phyloP scores from a whole-genome alignment of 2,797 vertebrate species.

The Ibycter americanus region DNA sequence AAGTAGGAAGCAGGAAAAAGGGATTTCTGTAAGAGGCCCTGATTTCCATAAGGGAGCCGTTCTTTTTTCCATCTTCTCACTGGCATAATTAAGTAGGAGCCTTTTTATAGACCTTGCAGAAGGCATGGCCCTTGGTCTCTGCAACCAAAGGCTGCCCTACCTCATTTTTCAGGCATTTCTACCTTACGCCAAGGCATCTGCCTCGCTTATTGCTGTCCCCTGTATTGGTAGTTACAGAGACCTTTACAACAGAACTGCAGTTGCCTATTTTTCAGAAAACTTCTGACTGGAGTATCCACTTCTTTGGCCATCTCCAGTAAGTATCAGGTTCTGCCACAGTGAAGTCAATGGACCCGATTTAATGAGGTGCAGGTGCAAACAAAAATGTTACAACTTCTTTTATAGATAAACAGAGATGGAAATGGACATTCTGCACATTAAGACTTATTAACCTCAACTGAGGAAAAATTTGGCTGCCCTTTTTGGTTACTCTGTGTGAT shows the following conservation, averaged over 20 bases:
- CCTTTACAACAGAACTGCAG: neutral
- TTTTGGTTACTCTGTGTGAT: neutral
- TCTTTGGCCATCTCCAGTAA: neutral
- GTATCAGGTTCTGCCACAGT: neutral
- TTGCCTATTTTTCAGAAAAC: neutral
- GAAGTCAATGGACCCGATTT: neutral
- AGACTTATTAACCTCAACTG: neutral
- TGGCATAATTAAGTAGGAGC: neutral
- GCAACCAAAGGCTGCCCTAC: neutral
- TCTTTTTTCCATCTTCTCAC: neutral
- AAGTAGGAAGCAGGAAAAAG: neutral
- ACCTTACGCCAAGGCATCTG: neutral
- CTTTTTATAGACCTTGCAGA: neutral
- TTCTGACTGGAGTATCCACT: neutral
- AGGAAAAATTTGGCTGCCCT: neutral
- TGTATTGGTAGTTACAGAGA: neutral
- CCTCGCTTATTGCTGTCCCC: rapidly evolving
- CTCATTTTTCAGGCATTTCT: neutral
- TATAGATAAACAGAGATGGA: neutral
- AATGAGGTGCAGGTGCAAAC: neutral
- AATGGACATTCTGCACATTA: neutral
- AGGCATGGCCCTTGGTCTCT: neutral
- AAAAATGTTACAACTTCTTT: neutral
- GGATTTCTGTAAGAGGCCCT: neutral
- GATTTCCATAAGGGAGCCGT: neutral